Conservation (phyloP, 2,113 vertebrate genomes). For the Etheostoma spectabile region DNA sequence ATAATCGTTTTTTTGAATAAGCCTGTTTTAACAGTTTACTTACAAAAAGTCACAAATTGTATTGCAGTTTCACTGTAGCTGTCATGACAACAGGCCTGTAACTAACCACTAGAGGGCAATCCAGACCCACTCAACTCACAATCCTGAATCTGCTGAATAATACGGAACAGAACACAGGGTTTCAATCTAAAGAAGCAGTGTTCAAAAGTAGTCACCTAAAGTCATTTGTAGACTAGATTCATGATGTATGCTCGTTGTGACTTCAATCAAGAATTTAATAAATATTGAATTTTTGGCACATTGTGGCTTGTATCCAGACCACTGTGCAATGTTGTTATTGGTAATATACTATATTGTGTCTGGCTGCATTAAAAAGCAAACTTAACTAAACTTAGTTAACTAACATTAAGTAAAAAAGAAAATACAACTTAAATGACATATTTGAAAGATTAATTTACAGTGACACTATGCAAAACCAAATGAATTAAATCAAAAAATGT, state of each 20-base stretch:
- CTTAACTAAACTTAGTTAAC: neutral
- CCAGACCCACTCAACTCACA: conserved; percentile 6
- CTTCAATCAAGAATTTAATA: neutral
- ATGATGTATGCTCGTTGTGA: neutral
- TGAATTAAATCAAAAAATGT: neutral
- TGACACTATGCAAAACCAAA: neutral
- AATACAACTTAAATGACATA: neutral
- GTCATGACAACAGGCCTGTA: neutral
- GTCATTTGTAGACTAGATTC: neutral
- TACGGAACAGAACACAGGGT: neutral
- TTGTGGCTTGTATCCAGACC: neutral
- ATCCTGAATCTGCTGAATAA: conserved; percentile 15
- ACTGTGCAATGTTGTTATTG: neutral
- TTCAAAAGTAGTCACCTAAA: neutral
- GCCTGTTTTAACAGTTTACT: neutral
- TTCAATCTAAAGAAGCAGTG: neutral
- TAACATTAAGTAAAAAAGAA: neutral
- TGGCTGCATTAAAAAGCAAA: neutral
- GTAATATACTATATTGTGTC: too few relatives aligned
- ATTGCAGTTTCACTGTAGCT: neutral
- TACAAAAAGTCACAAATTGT: neutral
- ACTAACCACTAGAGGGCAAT: conserved; percentile 60
- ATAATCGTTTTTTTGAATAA: too few relatives aligned
- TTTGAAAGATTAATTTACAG: neutral
- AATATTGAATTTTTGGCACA: neutral